Conservation (phyloP, 2,113 vertebrate species). For the Xiphophorus hellerii region DNA sequence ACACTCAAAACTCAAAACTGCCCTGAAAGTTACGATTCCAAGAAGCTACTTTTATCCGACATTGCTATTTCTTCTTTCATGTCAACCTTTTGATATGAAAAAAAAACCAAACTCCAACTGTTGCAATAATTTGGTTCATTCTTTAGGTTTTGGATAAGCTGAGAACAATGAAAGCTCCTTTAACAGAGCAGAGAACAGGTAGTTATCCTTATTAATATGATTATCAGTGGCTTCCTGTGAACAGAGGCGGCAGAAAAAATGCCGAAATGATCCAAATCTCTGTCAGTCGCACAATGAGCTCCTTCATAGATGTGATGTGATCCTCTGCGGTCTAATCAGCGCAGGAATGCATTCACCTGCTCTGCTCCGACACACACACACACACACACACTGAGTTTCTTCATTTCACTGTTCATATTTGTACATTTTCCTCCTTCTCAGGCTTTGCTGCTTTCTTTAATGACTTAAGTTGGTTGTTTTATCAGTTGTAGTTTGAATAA, state of each 20-base stretch:
- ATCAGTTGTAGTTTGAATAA: neutral
- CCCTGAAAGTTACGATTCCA: neutral
- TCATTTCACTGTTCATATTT: slow-evolving; percentile 4
- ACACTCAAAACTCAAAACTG: slow-evolving; percentile 14
- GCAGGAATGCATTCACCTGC: slow-evolving; percentile 74
- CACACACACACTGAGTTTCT: slow-evolving; percentile 2
- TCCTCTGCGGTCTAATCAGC: slow-evolving; percentile 69
- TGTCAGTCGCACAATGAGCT: slow-evolving; percentile 66
- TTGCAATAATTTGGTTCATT: neutral
- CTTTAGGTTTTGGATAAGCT: neutral
- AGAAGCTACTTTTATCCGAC: neutral
- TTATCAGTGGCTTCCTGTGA: slow-evolving; percentile 14
- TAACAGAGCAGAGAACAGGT: no score
- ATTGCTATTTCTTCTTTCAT: neutral
- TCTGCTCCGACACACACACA: neutral
- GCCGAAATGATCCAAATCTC: slow-evolving; percentile 44
- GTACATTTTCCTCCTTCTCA: neutral
- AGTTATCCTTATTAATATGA: slow-evolving; percentile 2
- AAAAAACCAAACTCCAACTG: neutral
- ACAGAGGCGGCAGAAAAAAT: slow-evolving; percentile 24
- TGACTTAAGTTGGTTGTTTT: neutral
- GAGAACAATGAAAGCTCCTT: neutral
- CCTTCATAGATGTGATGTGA: slow-evolving; percentile 72
- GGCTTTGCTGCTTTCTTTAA: slow-evolving; percentile 6
- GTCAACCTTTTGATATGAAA: neutral